Percentiles rank a stretch among this genome's conserved stretches.
These are phyloP conservation scores for Excalfactoria chinensis DNA, from an alignment of 2,113 vertebrate species.

Conservation along the genomic window DNA sequence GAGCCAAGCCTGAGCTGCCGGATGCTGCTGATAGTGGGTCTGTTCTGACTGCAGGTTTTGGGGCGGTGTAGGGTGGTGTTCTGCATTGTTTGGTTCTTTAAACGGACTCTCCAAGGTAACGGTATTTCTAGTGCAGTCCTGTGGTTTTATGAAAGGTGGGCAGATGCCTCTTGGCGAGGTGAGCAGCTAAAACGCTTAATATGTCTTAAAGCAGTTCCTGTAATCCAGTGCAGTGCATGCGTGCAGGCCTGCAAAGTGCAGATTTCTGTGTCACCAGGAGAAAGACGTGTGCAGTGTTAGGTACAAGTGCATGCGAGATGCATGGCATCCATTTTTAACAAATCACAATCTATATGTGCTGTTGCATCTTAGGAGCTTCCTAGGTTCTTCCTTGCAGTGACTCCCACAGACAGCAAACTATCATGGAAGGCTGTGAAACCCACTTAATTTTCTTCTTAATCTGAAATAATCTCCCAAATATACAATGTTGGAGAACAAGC, in stretches of 20 bases:
- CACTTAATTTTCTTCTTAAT: conserved; percentile 6
- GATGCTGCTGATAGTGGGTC: background rate
- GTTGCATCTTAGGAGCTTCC: conserved; percentile 1
- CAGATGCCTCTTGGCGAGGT: background rate
- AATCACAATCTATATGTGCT: background rate
- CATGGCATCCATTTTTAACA: conserved; percentile 15
- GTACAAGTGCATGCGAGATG: conserved; percentile 12
- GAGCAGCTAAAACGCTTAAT: background rate
- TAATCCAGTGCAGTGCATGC: background rate
- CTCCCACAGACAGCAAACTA: background rate
- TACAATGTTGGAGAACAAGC: background rate
- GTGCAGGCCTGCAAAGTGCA: background rate
- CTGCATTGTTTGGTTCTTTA: background rate
- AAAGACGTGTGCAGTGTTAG: background rate
- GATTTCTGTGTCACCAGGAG: conserved; percentile 1
- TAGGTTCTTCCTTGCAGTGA: background rate
- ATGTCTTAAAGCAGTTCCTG: background rate
- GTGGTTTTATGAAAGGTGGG: background rate
- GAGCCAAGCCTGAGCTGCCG: background rate
- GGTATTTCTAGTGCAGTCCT: background rate
- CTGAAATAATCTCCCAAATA: conserved; percentile 2
- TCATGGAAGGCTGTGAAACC: background rate
- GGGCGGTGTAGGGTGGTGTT: background rate
- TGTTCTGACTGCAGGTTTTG: background rate
- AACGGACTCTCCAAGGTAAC: background rate